phyloP scores from a whole-genome alignment of 2,113 vertebrate species.

The Lepus americanus region DNA sequence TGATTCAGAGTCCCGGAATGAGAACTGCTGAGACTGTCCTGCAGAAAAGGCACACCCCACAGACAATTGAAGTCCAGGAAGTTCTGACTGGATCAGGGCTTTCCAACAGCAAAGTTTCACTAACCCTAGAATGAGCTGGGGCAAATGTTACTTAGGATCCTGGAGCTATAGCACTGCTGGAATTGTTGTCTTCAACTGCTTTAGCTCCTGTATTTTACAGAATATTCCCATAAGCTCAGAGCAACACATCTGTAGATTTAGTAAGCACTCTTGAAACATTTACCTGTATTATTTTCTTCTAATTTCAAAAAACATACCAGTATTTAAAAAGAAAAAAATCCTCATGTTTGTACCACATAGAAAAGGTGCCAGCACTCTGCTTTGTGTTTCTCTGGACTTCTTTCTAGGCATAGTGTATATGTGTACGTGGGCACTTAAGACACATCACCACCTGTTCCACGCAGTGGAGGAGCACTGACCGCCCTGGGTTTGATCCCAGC shows the following conservation, averaged over 20 bases:
- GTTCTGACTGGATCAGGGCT: neutral
- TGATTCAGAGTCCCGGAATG: neutral
- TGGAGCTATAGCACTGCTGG: neutral
- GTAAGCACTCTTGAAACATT: neutral
- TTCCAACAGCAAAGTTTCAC: neutral
- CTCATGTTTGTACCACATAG: neutral
- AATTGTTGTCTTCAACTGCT: neutral
- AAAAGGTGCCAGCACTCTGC: neutral
- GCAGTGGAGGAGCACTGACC: neutral
- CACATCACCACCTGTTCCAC: neutral
- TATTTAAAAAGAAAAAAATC: neutral
- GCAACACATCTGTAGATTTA: neutral
- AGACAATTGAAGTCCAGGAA: neutral
- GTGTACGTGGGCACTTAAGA: neutral
- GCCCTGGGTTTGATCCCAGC: conserved; percentile 3
- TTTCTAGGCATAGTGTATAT: neutral
- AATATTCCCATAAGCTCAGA: conserved; percentile 37
- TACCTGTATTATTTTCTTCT: neutral
- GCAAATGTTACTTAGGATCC: conserved; percentile 3
- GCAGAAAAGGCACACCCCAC: neutral
- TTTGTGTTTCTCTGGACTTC: conserved; percentile 42
- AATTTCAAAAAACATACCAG: neutral
- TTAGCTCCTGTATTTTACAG: neutral
- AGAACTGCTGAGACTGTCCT: neutral
- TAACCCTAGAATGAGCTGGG: conserved; percentile 7